Evolutionary conservation across 1,140 invertebrate genomes (phyloP).

Genomic region (Portunus trituberculatus): DNA sequence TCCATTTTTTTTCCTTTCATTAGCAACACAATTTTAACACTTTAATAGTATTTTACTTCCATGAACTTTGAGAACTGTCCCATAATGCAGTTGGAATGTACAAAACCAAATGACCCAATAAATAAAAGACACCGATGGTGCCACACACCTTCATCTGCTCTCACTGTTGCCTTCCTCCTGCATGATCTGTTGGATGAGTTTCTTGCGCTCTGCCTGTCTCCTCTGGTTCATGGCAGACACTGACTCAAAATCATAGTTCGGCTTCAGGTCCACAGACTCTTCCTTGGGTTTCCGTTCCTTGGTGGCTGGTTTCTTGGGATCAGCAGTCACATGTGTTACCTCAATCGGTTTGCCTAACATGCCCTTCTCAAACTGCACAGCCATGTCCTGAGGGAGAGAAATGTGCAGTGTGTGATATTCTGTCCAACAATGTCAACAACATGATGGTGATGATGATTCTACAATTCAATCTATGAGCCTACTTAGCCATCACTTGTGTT

Average conservation of each 20-base stretch:
- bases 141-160: neutral
- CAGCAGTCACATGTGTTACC: constrained; percentile 39
- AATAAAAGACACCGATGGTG: too few relatives aligned
- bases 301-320: neutral
- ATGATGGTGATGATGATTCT: too few relatives aligned
- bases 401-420: neutral
- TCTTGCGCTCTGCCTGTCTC: constrained; percentile 69
- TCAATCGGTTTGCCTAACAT: constrained; percentile 65
- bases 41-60: too few relatives aligned
- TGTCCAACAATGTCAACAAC: neutral
- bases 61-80: too few relatives aligned
- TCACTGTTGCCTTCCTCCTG: constrained; percentile 48
- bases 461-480: too few relatives aligned
- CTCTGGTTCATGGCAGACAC: constrained; percentile 73
- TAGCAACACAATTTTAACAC: too few relatives aligned
- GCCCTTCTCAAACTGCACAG: constrained; percentile 74
- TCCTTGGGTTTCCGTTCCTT: constrained; percentile 7
- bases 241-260: constrained; percentile 72
- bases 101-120: too few relatives aligned
- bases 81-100: too few relatives aligned
- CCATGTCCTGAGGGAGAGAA: constrained; percentile 69
- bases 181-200: constrained; percentile 71
- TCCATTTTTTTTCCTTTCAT: too few relatives aligned
- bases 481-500: neutral
- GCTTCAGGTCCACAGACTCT: neutral